phyloP scores from a whole-genome alignment of 2,113 vertebrate genomes.

The Turnix velox region DNA sequence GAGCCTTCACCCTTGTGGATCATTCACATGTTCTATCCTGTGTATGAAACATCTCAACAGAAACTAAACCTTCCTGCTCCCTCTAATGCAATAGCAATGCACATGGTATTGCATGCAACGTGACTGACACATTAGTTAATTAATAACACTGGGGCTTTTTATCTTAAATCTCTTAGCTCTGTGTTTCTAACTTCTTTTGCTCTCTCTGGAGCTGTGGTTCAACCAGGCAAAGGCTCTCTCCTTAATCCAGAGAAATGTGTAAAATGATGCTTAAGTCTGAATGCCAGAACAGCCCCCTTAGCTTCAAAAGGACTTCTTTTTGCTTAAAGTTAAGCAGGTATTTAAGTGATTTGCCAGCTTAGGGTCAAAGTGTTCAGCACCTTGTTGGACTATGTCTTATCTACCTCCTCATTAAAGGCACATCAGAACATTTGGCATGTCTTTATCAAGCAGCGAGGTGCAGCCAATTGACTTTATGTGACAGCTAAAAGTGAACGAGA shows the following conservation, averaged over 20 bases:
- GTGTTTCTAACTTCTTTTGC: background rate
- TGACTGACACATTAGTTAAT: background rate
- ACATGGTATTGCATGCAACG: background rate
- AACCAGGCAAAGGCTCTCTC: background rate
- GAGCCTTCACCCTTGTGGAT: background rate
- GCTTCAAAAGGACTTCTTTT: constrained; percentile 19
- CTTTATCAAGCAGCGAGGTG: constrained; percentile 51
- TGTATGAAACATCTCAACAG: background rate
- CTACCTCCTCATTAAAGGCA: constrained; percentile 56
- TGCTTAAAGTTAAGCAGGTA: constrained; percentile 22
- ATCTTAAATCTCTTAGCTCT: background rate
- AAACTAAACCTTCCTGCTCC: background rate
- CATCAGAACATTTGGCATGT: constrained; percentile 38
- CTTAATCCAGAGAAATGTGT: background rate
- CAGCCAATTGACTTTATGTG: constrained; percentile 59
- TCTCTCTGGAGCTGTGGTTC: background rate
- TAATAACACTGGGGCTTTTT: background rate
- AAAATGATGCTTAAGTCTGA: background rate
- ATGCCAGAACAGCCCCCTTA: constrained; percentile 4
- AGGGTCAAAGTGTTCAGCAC: constrained; percentile 42
- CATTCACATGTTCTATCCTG: background rate
- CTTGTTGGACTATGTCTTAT: constrained; percentile 39
- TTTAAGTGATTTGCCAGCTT: constrained; percentile 49
- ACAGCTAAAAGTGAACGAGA: constrained; percentile 47
- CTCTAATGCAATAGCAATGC: background rate